A percentile compares a stretch with the other conserved stretches of the same genome.
Evolutionary conservation across 2,113 vertebrate species (phyloP).

Genomic region (Mixornis gularis): DNA sequence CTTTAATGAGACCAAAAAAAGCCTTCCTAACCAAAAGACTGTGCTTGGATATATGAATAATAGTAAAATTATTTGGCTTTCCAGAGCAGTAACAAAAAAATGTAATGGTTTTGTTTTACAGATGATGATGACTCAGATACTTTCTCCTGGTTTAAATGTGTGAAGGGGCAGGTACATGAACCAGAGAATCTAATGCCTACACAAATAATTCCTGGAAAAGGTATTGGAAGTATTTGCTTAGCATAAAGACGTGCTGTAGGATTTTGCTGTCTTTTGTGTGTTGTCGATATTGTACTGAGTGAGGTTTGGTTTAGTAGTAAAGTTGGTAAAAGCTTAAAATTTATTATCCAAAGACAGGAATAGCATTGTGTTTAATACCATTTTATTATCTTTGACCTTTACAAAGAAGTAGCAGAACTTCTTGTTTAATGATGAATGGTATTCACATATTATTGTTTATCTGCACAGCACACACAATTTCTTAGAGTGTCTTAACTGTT

Average conservation of each 20-base stretch:
- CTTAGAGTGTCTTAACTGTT: neutral
- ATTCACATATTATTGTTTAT: neutral
- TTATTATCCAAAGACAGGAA: neutral
- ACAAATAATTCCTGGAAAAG: slow-evolving; percentile 82
- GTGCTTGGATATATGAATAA: neutral
- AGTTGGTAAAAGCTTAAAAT: neutral
- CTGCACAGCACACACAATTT: neutral
- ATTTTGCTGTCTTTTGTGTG: neutral
- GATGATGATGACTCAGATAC: slow-evolving; percentile 66
- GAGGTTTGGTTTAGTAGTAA: neutral
- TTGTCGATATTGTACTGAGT: neutral
- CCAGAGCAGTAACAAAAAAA: neutral
- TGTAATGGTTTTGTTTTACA: slow-evolving; percentile 22
- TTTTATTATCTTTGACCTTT: neutral
- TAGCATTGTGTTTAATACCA: neutral
- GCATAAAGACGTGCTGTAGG: neutral
- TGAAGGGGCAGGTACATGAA: slow-evolving; percentile 77
- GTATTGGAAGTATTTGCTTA: slow-evolving; percentile 42
- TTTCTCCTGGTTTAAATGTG: slow-evolving; percentile 79
- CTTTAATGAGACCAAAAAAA: neutral
- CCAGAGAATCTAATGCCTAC: slow-evolving; percentile 80
- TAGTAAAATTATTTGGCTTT: neutral
- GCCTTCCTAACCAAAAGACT: neutral
- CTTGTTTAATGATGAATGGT: neutral
- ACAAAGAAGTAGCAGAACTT: neutral